Evolutionary conservation across 2,797 vertebrate genomes (phyloP).

Genomic region (Acipenser transmontanus): DNA sequence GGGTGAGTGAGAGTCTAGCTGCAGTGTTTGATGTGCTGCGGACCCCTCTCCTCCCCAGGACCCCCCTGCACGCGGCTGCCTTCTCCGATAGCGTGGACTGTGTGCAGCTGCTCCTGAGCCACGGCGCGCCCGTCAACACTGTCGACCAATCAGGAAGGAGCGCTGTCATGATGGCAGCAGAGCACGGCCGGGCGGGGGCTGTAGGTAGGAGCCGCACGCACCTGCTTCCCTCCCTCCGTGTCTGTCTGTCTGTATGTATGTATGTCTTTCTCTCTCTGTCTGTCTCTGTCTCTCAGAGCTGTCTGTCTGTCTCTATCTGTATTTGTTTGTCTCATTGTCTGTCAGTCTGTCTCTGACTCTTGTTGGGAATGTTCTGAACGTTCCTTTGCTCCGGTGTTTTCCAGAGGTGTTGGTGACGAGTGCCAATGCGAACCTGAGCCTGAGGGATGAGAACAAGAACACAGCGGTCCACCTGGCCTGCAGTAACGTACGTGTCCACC

Average conservation of each 20-base stretch:
- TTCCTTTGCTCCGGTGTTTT: neutral
- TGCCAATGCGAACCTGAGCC: constrained; percentile 63
- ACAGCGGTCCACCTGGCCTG: constrained; percentile 86
- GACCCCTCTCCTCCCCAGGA: constrained; percentile 49
- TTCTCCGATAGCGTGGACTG: constrained; percentile 82
- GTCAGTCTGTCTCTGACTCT: constrained; percentile 1
- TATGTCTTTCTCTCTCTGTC: neutral
- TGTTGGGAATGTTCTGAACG: neutral
- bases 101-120: constrained; percentile 81
- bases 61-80: constrained; percentile 86
- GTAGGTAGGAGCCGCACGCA: constrained; percentile 57
- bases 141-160: constrained; percentile 71
- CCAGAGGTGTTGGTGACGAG: constrained; percentile 79
- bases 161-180: constrained; percentile 83
- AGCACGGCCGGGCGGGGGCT: constrained; percentile 63
- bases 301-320: neutral
- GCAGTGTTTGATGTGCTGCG: neutral
- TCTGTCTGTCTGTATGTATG: neutral
- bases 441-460: constrained; percentile 79
- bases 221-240: neutral
- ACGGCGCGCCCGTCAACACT: constrained; percentile 69
- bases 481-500: constrained; percentile 70
- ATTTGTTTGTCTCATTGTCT: neutral
- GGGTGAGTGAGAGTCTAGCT: neutral
- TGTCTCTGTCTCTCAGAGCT: neutral